Base-by-base conservation (phyloP, 2,888 invertebrate species). In the Metellina segmentata region DNA sequence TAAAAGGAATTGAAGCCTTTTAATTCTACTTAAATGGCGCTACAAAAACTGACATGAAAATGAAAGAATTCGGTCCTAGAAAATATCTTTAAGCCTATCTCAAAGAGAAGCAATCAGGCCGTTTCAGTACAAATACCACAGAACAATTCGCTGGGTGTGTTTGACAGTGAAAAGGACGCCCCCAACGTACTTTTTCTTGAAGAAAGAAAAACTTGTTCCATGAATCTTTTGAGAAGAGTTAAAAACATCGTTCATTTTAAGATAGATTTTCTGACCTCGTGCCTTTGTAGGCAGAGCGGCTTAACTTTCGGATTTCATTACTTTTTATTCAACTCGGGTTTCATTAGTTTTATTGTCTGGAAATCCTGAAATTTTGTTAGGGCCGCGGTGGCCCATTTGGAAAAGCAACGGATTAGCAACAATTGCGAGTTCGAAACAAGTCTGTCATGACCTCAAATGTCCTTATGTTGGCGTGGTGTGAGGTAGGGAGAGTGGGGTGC, bases 121-220 rank as follows among this genome's bases (percentile, higher is more conserved):
- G 19, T 48, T 87, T 13, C 71, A 51, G 71, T 20, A 79, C 87
- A 79, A 87, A 71, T 87, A 78, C 79, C 79, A 72, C 51, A 87
- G 78, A 79, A 70, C 87, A 79, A 87, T 86, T 86, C 70, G 71
- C 70, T 52, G 52, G 79, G 79, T 79, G 79, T 71, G 77, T 79
- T 87, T 78, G 52, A 79, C 87, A 79, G 71, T 70, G 71, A 87
- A 87, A 87, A 87, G 85, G 85, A 61, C 77, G 78, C 70, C 78
- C 79, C 71, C 19, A 49, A 49, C 34, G 49, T 9, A 53, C 34
- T 53, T 53, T 86, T 86, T 70, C 51, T 77, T 79, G 34, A 34
- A 74, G 19, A 77, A 78, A 77, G 52, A 72, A 81, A 79, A 20
- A 79, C 48, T 77, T 20, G 13, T 52, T 49, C 71, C 53, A 49